These are phyloP conservation scores for Cyprinus carpio DNA, from an alignment of 2,113 vertebrate genomes.

Conservation along the genomic window DNA sequence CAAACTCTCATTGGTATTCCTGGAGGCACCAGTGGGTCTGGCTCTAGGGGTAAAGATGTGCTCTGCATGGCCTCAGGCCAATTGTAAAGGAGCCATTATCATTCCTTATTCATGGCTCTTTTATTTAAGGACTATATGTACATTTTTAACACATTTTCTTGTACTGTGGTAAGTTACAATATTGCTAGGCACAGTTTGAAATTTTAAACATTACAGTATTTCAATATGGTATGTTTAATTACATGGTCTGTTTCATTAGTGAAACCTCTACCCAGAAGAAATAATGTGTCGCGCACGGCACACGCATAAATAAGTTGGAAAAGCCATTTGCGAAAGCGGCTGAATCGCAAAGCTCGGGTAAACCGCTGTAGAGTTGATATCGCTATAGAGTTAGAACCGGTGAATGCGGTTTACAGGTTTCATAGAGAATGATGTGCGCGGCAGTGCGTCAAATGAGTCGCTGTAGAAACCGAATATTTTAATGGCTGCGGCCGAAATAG, in stretches of 20 bases:
- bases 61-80: slow-evolving; percentile 18
- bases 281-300: too few species aligned
- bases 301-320: too few species aligned
- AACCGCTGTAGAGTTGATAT: too few species aligned
- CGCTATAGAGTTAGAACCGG: too few species aligned
- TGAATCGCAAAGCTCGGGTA: too few species aligned
- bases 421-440: too few species aligned
- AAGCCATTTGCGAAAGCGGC: too few species aligned
- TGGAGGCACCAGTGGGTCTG: slow-evolving; percentile 18
- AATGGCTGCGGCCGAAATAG: too few species aligned
- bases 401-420: too few species aligned
- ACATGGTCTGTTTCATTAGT: not conserved
- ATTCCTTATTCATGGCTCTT: slow-evolving; percentile 35
- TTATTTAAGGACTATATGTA: slow-evolving; percentile 29
- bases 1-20: slow-evolving; percentile 44
- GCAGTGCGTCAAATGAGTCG: too few species aligned
- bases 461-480: too few species aligned
- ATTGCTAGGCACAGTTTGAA: not conserved
- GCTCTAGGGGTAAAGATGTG: slow-evolving; percentile 38
- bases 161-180: not conserved
- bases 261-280: too few species aligned
- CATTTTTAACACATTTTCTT: not conserved
- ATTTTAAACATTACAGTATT: not conserved
- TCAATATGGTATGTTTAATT: not conserved
- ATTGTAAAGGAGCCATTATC: slow-evolving; percentile 32